Evolutionary conservation across 2,888 invertebrate genomes (phyloP).

Genomic region (Agonopterix arenella): DNA sequence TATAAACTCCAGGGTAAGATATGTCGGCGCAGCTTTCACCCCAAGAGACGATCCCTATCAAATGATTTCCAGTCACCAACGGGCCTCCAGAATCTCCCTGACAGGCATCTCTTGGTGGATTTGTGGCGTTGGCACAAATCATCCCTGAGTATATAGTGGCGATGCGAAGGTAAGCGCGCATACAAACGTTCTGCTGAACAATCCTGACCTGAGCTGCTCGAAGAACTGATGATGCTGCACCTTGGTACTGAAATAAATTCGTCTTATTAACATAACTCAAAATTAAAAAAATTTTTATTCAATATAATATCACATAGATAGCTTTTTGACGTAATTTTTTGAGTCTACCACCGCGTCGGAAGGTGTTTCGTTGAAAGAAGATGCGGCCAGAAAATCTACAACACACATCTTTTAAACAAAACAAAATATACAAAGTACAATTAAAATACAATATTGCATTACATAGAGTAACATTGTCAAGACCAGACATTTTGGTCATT

Average conservation of each 20-base stretch:
- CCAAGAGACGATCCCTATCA: conserved; percentile 76
- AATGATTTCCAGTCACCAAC: conserved; percentile 53
- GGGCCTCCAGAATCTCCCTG: conserved; percentile 80
- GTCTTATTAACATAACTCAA: too few relatives aligned
- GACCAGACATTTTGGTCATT: too few relatives aligned
- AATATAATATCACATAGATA: too few relatives aligned
- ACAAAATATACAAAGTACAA: too few relatives aligned
- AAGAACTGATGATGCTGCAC: conserved; percentile 40
- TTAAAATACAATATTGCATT: too few relatives aligned
- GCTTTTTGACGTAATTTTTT: too few relatives aligned
- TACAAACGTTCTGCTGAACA: conserved; percentile 49
- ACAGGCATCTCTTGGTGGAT: conserved; percentile 60
- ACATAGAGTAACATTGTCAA: too few relatives aligned
- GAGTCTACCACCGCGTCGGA: too few relatives aligned
- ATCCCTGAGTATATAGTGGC: conserved; percentile 49
- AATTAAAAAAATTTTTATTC: too few relatives aligned
- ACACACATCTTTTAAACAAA: too few relatives aligned
- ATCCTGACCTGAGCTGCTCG: conserved; percentile 54
- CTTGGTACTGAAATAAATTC: conserved; percentile 44
- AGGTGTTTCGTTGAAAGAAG: too few relatives aligned
- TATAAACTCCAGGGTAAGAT: conserved; percentile 75
- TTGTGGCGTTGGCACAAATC: conserved; percentile 53
- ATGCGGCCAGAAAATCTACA: too few relatives aligned
- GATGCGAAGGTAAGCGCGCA: conserved; percentile 44
- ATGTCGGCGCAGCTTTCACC: conserved; percentile 74